phyloP scores from a whole-genome alignment of 2,888 invertebrate species.

The Cephus pygmeus region DNA sequence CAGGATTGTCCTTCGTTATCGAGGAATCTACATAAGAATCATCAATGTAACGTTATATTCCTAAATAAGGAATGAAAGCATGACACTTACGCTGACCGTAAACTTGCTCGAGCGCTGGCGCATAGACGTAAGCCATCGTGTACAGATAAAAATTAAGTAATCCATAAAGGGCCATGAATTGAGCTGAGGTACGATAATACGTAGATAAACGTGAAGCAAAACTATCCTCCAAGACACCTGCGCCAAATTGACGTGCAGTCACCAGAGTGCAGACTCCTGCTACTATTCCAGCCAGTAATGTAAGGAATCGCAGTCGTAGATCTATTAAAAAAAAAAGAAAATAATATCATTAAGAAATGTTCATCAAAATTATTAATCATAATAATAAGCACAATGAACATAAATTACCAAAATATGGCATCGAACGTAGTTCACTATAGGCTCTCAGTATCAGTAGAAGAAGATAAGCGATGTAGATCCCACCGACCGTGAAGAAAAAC shows the following conservation, averaged over 20 bases:
- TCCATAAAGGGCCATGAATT: conserved; percentile 96
- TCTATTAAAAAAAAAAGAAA: conserved; percentile 70
- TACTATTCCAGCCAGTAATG: conserved; percentile 85
- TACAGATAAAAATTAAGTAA: conserved; percentile 93
- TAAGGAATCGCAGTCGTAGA: conserved; percentile 90
- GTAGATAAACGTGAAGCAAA: conserved; percentile 90
- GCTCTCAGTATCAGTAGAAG: conserved; percentile 86
- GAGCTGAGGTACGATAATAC: conserved; percentile 90
- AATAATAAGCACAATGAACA: not conserved
- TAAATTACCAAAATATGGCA: conserved; percentile 95
- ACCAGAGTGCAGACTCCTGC: conserved; percentile 79
- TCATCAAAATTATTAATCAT: not conserved
- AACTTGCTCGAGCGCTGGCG: conserved; percentile 83
- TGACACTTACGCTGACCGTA: conserved; percentile 76
- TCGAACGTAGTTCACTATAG: conserved; percentile 92
- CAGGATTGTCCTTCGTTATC: conserved; percentile 96
- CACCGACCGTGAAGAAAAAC: conserved; percentile 88
- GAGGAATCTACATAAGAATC: conserved; percentile 77
- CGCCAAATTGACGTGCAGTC: conserved; percentile 86
- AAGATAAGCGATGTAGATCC: conserved; percentile 88
- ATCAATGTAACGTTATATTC: conserved; percentile 1
- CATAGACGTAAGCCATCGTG: conserved; percentile 94
- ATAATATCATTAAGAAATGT: not conserved
- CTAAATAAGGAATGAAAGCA: not conserved
- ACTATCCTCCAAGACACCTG: conserved; percentile 91